Percentiles rank a stretch among this genome's conserved stretches.
Conservation (phyloP, 2,113 vertebrate genomes). For the Platichthys flesus region DNA sequence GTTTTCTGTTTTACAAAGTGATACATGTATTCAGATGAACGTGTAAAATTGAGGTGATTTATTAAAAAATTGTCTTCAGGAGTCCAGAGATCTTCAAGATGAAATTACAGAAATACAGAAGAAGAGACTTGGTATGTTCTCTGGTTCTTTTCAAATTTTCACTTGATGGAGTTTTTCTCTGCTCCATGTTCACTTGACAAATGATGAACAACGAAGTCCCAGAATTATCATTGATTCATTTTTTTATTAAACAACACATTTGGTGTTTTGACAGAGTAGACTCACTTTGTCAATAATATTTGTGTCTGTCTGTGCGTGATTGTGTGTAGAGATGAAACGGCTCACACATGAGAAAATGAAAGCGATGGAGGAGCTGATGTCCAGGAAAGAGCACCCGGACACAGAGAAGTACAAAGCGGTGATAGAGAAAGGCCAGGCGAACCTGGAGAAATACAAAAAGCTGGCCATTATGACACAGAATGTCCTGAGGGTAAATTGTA, state of each 20-base stretch:
- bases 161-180: neutral
- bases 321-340: conserved; percentile 70
- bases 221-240: too few species aligned
- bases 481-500: conserved; percentile 77
- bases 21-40: neutral
- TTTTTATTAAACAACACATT: neutral
- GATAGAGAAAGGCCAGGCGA: conserved; percentile 72
- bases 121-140: conserved; percentile 76
- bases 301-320: neutral
- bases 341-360: conserved; percentile 77
- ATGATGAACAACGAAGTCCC: neutral
- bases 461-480: conserved; percentile 80
- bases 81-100: conserved; percentile 76
- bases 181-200: neutral
- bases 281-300: neutral
- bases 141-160: neutral
- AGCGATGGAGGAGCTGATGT: conserved; percentile 73
- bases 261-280: neutral
- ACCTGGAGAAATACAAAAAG: conserved; percentile 80
- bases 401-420: conserved; percentile 70
- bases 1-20: neutral
- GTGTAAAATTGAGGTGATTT: neutral
- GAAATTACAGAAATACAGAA: conserved; percentile 80
- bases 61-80: conserved; percentile 61
- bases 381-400: conserved; percentile 71